These are phyloP conservation scores for Myiotriccus ornatus DNA, from an alignment of 2,797 vertebrate species.

Conservation along the genomic window DNA sequence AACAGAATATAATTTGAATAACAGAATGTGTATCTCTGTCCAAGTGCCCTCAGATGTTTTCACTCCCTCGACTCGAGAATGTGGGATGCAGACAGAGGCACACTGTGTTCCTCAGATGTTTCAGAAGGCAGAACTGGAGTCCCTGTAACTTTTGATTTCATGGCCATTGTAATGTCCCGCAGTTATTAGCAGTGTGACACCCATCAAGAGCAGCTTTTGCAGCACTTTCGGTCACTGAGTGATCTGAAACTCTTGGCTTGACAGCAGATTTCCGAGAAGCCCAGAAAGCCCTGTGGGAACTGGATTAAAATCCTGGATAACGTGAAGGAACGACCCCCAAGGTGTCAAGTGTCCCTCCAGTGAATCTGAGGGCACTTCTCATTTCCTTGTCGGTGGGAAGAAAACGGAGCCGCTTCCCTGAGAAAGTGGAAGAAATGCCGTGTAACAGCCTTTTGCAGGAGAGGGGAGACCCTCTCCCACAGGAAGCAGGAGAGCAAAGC, in stretches of 20 bases:
- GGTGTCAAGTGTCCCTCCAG: not conserved
- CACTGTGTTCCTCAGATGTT: not conserved
- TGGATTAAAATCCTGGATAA: not conserved
- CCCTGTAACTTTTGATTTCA: not conserved
- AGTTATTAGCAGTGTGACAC: not conserved
- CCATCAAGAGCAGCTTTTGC: not conserved
- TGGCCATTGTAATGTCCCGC: not conserved
- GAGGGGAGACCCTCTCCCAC: not conserved
- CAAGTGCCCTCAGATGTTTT: not conserved
- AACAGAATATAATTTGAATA: not conserved
- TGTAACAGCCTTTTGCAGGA: not conserved
- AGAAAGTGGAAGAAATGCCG: not conserved
- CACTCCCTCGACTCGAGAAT: no score
- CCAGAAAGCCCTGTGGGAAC: not conserved
- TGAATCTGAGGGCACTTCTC: not conserved
- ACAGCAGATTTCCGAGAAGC: not conserved
- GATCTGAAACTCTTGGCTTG: not conserved
- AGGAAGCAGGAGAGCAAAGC: not conserved
- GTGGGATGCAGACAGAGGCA: accelerated
- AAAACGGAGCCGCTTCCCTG: not conserved
- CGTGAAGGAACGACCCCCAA: not conserved
- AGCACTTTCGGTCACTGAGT: not conserved
- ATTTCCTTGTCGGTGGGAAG: not conserved
- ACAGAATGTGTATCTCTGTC: not conserved
- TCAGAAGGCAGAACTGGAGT: not conserved